Base-by-base conservation (phyloP, 2,113 vertebrate species). In the Protomyctophum bolini region DNA sequence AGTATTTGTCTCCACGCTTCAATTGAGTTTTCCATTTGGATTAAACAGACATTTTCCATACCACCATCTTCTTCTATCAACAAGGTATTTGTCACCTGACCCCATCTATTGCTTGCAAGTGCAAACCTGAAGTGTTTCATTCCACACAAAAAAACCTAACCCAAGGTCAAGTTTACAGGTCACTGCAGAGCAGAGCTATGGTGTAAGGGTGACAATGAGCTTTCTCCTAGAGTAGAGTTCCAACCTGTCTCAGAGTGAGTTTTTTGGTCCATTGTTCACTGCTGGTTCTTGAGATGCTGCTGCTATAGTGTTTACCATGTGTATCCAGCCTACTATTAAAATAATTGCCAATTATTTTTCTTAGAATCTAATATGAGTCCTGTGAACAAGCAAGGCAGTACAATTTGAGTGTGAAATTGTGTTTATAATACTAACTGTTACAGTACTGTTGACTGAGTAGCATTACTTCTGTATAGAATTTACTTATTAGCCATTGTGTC, bases 161-260 rank as follows among this genome's bases (percentile, higher is more conserved):
- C 29, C 12, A 29, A 63, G 79, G 77, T 85, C 77, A 86, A 74
- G 72, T 76, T 78, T 54, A 58, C 70, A 82, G 86, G 84, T 83
- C 86, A 86, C 63, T 1, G 56, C 29, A 48, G 72, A 57, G 56
- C 29, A 48, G 72, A 57, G 74, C 75, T 83, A 75, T 66, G 50
- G 63, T 46, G 75, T 71, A 71, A 81, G 70, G 57, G 58, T 71
- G 70, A 75, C 73, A 68, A 85, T 56, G 56, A 73, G 66, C 61
- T 73, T 73, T 70, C 64, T 71, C 59, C 8, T 9, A 57, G 68
- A 57, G 68, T 61, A 12, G 58, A 45, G 49, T 67, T 50, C 48
- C 0, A 1, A 14, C 68, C 15, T 63, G 12, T 70, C 60, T 55
- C 48, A 60, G 58, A 66, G 8, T 63, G 9, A 66, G 61, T 56